Percentiles rank a stretch among this genome's conserved stretches.
Evolutionary conservation across 2,797 vertebrate genomes (phyloP).

Genomic region (Cossypha niveicapilla): DNA sequence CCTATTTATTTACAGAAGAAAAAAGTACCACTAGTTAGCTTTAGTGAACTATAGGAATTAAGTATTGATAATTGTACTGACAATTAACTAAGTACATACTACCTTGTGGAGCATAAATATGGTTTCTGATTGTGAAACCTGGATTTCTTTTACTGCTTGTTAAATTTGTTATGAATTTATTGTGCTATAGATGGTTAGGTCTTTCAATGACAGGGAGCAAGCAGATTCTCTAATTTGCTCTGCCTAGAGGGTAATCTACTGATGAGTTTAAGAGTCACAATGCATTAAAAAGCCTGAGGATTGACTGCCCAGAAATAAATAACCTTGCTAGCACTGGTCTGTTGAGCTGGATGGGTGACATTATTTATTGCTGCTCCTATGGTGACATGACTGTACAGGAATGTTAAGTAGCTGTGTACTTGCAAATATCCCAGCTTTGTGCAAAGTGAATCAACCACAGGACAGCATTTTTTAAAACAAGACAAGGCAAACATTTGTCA

Average conservation of each 20-base stretch:
- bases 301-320: constrained; percentile 3
- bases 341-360: background rate
- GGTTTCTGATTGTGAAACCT: background rate
- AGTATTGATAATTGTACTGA: background rate
- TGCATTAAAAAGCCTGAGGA: background rate
- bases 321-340: background rate
- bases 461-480: background rate
- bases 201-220: background rate
- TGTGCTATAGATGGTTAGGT: background rate
- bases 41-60: background rate
- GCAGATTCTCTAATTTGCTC: background rate
- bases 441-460: background rate
- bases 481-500: background rate
- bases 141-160: background rate
- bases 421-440: background rate
- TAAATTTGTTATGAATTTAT: background rate
- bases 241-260: background rate
- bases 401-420: background rate
- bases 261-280: background rate
- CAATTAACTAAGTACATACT: background rate
- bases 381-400: background rate
- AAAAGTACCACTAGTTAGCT: background rate
- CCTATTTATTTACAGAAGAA: background rate
- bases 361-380: background rate
- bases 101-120: background rate